A percentile compares a stretch with the other conserved stretches of the same genome.
Evolutionary conservation across 2,888 invertebrate species (phyloP).

Genomic region (Macrosiphum euphorbiae): DNA sequence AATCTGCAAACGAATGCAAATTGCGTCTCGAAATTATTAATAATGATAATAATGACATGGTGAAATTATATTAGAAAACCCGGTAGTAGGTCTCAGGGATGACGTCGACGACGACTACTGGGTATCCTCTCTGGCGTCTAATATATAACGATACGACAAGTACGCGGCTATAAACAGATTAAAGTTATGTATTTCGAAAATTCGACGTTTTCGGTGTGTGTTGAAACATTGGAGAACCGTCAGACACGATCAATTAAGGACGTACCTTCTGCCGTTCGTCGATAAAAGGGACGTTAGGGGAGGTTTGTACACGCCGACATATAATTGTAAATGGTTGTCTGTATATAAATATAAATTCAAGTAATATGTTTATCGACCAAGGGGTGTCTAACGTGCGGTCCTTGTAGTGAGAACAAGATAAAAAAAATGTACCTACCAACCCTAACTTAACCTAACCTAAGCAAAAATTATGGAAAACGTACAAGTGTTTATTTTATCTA

Average conservation of each 20-base stretch:
- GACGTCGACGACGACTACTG: not conserved
- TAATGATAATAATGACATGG: constrained; percentile 45
- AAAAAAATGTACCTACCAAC: not conserved
- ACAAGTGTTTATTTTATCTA: not conserved
- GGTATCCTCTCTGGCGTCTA: not conserved
- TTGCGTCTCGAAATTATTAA: constrained; percentile 62
- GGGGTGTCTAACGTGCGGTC: not conserved
- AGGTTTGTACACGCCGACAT: not conserved
- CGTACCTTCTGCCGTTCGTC: not conserved
- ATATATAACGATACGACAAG: constrained; percentile 39
- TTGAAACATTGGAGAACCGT: not conserved
- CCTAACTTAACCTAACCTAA: too few relatives aligned
- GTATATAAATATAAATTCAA: not conserved
- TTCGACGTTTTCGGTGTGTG: not conserved
- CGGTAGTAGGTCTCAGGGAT: not conserved
- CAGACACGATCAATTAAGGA: not conserved
- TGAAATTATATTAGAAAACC: constrained; percentile 40
- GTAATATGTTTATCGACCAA: not conserved
- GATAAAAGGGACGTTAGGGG: not conserved
- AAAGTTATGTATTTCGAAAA: not conserved
- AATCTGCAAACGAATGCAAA: constrained; percentile 60
- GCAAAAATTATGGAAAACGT: too few relatives aligned
- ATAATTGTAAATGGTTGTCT: not conserved
- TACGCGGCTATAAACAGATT: constrained; percentile 34
- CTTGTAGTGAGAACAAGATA: not conserved